Conservation (phyloP, 2,113 vertebrate genomes). For the Gadus macrocephalus region DNA sequence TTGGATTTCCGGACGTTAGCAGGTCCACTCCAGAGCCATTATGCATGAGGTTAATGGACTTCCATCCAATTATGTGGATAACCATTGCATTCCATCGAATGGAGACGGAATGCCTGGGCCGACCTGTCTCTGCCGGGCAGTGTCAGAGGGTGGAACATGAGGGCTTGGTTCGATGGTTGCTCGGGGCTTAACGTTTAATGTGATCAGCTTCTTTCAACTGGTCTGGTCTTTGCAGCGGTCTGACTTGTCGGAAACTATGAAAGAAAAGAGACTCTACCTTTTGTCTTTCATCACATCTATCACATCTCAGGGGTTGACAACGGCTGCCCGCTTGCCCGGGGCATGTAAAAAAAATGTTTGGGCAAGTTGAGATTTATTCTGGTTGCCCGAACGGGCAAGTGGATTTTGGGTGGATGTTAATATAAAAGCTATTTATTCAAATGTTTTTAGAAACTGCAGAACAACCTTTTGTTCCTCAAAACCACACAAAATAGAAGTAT, state of each 20-base stretch:
- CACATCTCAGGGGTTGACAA: no score
- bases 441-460: no score
- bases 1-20: slow-evolving; percentile 2
- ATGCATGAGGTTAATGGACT: slow-evolving; percentile 25
- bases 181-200: slow-evolving; percentile 2
- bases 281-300: neutral
- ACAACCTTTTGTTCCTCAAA: no score
- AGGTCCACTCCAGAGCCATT: slow-evolving; percentile 14
- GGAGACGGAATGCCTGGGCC: neutral
- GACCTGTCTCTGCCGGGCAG: neutral
- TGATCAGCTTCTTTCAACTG: neutral
- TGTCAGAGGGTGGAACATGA: slow-evolving; percentile 7
- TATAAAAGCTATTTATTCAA: no score
- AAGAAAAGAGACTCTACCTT: neutral
- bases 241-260: neutral
- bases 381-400: no score
- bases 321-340: no score
- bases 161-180: neutral
- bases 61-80: slow-evolving; percentile 12
- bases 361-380: no score
- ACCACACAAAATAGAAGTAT: no score
- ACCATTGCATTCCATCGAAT: neutral
- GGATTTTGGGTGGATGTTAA: no score
- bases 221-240: no score
- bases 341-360: no score